phyloP scores from a whole-genome alignment of 2,888 invertebrate species.

The Monopis laevigella region DNA sequence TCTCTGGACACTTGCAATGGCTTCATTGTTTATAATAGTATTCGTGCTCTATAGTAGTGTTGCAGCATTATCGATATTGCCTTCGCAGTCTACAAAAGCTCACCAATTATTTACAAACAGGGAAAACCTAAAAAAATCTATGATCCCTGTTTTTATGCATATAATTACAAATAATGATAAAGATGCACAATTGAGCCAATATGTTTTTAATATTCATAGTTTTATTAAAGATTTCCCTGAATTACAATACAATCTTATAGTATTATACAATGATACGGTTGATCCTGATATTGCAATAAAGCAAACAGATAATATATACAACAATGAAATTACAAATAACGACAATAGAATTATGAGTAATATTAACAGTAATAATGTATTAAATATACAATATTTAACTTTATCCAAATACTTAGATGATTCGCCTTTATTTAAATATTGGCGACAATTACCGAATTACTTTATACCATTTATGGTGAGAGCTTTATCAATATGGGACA shows the following conservation, averaged over 20 bases:
- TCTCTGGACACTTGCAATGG: constrained; percentile 49
- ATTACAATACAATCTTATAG: constrained; percentile 37
- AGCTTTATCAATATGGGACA: constrained; percentile 49
- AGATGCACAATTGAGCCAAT: too few relatives aligned
- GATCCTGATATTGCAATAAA: constrained; percentile 30
- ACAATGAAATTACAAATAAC: constrained; percentile 18
- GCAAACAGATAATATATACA: constrained; percentile 23
- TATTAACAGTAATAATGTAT: not conserved
- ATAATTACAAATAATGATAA: constrained; percentile 35
- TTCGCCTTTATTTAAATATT: constrained; percentile 40
- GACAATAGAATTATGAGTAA: not conserved
- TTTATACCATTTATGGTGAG: constrained; percentile 41
- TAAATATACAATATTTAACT: constrained; percentile 28
- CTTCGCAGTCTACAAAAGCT: constrained; percentile 23
- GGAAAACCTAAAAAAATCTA: too few relatives aligned
- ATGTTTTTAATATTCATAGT: too few relatives aligned
- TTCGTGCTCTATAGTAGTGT: constrained; percentile 46
- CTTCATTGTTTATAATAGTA: constrained; percentile 41
- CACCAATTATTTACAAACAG: too few relatives aligned
- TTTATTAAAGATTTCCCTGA: constrained; percentile 34
- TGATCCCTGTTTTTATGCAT: constrained; percentile 46
- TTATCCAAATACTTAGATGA: constrained; percentile 36
- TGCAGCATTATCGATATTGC: constrained; percentile 33
- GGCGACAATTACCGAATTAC: constrained; percentile 35
- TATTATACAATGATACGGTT: constrained; percentile 39